Percentiles rank a stretch among this genome's conserved stretches.
Conservation (phyloP, 2,113 vertebrate species). For the Mormoops blainvillei region DNA sequence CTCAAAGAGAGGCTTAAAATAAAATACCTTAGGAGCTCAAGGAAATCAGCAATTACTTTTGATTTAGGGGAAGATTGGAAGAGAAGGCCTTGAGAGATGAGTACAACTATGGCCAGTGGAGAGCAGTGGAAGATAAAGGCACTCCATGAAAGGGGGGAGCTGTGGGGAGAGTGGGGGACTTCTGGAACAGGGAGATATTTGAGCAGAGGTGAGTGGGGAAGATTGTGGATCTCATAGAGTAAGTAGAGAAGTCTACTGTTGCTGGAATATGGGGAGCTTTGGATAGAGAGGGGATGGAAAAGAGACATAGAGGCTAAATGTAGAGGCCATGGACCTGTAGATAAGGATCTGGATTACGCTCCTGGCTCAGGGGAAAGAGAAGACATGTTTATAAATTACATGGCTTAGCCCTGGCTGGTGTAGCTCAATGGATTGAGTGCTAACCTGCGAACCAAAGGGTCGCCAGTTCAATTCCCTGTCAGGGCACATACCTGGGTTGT, state of each 20-base stretch:
- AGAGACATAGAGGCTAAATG: too few relatives aligned
- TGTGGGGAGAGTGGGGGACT: not conserved
- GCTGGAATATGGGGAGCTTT: not conserved
- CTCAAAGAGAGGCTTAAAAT: not conserved
- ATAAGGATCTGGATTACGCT: not conserved
- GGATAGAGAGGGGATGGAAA: not conserved
- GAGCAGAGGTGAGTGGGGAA: not conserved
- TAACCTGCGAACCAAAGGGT: too few relatives aligned
- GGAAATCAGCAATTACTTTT: not conserved
- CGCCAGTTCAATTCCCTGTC: too few relatives aligned
- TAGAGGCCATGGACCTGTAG: not conserved
- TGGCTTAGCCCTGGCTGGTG: too few relatives aligned
- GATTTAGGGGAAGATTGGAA: not conserved
- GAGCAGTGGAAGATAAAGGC: not conserved
- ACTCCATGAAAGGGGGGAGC: not conserved
- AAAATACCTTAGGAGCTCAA: not conserved
- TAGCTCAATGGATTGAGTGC: too few relatives aligned
- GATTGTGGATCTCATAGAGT: not conserved
- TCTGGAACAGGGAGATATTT: not conserved
- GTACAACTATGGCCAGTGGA: not conserved
- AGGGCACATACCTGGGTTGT: too few relatives aligned
- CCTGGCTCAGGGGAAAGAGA: not conserved
- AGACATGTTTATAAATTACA: not conserved
- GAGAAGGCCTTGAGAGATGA: not conserved
- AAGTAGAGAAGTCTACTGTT: not conserved